Percentiles rank a stretch among this genome's conserved stretches.
phyloP scores from a whole-genome alignment of 30 jellyfish, hydroid and myxozoan genomes.

The Pseudorhiza aurosa region DNA sequence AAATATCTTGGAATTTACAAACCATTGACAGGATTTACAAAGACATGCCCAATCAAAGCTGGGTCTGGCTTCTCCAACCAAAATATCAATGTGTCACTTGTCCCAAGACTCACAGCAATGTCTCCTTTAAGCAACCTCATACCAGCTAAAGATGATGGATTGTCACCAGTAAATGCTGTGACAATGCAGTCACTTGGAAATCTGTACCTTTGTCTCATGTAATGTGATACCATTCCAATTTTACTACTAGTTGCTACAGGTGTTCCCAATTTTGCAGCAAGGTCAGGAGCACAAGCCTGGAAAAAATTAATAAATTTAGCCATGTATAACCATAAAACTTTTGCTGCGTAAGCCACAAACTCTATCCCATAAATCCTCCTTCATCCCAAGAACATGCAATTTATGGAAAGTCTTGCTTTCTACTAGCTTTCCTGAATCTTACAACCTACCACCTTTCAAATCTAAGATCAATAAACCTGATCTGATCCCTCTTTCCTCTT shows the following conservation, averaged over 20 bases:
- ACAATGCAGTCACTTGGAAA: constrained; percentile 65
- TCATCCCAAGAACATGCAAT: too few species aligned
- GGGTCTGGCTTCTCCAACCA: constrained; percentile 71
- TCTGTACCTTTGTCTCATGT: constrained; percentile 73
- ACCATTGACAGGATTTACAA: constrained; percentile 87
- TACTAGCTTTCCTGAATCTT: too few species aligned
- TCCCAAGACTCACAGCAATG: constrained; percentile 92
- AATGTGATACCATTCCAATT: constrained; percentile 67
- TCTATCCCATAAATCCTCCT: too few species aligned
- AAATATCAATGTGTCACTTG: constrained; percentile 90
- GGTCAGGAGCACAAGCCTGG: constrained; percentile 89
- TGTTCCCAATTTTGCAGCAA: constrained; percentile 50
- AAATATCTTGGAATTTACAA: too few species aligned
- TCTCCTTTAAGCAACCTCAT: constrained; percentile 78
- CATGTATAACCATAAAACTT: too few species aligned
- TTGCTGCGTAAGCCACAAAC: too few species aligned
- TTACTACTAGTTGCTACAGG: constrained; percentile 78
- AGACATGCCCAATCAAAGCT: constrained; percentile 72
- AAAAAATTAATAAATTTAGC: too few species aligned
- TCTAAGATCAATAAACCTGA: too few species aligned
- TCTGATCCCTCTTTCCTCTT: too few species aligned
- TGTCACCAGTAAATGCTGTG: constrained; percentile 91
- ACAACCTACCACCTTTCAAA: too few species aligned
- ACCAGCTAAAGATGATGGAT: constrained; percentile 94
- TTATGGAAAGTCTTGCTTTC: too few species aligned